phyloP scores from a whole-genome alignment of 2,113 vertebrate species.

The Theristicus caerulescens region DNA sequence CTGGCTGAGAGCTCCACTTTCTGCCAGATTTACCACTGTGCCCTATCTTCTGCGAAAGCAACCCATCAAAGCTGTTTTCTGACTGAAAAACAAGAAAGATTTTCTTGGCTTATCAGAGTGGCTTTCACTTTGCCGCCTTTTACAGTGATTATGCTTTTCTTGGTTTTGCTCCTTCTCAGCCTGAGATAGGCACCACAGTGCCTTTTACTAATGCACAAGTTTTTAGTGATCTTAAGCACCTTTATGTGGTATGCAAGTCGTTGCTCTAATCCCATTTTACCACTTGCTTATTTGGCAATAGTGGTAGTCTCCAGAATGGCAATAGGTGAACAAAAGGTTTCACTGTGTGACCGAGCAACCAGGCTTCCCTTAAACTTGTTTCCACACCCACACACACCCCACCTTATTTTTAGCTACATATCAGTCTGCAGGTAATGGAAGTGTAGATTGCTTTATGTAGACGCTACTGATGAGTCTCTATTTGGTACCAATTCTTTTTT shows the following conservation, averaged over 20 bases:
- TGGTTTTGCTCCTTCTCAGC: not conserved
- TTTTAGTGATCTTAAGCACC: constrained; percentile 41
- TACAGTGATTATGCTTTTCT: not conserved
- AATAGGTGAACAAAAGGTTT: constrained; percentile 65
- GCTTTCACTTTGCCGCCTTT: not conserved
- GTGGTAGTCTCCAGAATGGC: constrained; percentile 43
- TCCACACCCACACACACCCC: not conserved
- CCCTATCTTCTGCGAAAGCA: not conserved
- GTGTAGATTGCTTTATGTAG: constrained; percentile 47
- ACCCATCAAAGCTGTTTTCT: not conserved
- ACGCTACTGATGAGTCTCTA: not conserved
- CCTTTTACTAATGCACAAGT: not conserved
- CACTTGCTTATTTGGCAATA: constrained; percentile 34
- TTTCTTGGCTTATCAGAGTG: not conserved
- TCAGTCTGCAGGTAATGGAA: not conserved
- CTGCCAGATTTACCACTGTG: not conserved
- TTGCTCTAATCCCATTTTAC: constrained; percentile 26
- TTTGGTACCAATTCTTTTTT: constrained; percentile 37
- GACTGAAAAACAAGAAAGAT: not conserved
- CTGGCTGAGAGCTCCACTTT: not conserved
- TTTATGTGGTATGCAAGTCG: constrained; percentile 14
- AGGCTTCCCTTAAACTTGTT: constrained; percentile 35
- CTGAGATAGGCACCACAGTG: not conserved
- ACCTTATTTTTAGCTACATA: not conserved
- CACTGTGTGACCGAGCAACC: constrained; percentile 40